Percentiles rank a stretch among this genome's conserved stretches.
Evolutionary conservation across 2,113 vertebrate genomes (phyloP).

Genomic region (Coturnix japonica): DNA sequence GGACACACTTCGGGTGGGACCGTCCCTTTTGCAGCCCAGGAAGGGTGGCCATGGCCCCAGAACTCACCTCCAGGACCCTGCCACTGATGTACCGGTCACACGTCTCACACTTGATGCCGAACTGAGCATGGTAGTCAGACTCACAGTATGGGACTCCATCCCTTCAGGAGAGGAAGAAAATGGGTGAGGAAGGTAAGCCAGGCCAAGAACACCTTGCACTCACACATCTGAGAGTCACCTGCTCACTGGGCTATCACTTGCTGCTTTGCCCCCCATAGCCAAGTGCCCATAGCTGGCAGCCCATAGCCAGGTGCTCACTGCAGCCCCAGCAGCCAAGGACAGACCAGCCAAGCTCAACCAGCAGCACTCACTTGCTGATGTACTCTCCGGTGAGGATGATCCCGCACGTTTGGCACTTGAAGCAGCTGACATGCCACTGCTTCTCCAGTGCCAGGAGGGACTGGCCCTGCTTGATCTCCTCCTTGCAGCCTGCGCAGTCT

Average conservation of each 20-base stretch:
- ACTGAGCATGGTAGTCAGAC: conserved; percentile 95
- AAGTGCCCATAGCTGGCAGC: too few species aligned
- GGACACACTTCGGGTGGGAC: accelerated
- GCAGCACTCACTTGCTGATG: conserved; percentile 95
- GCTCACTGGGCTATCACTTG: background rate
- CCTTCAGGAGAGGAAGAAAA: conserved; percentile 75
- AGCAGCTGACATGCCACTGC: conserved; percentile 99
- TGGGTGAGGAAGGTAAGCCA: accelerated
- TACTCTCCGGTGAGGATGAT: conserved; percentile 96
- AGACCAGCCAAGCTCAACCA: background rate
- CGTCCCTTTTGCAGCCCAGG: accelerated
- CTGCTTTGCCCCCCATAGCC: background rate
- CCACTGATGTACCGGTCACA: conserved; percentile 97
- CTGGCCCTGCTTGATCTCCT: conserved; percentile 97
- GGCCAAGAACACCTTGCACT: background rate
- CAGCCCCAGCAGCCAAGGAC: background rate
- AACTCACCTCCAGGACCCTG: conserved; percentile 94
- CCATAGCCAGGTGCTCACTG: background rate
- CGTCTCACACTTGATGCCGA: conserved; percentile 96
- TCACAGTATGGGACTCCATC: conserved; percentile 96
- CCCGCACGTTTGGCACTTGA: conserved; percentile 95
- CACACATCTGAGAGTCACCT: background rate
- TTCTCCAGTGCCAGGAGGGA: conserved; percentile 96
- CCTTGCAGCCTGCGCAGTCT: conserved; percentile 97
- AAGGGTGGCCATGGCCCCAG: accelerated